These are phyloP conservation scores for Drosophila percnosoma DNA, from an alignment of 2,888 invertebrate genomes.

Conservation along the genomic window DNA sequence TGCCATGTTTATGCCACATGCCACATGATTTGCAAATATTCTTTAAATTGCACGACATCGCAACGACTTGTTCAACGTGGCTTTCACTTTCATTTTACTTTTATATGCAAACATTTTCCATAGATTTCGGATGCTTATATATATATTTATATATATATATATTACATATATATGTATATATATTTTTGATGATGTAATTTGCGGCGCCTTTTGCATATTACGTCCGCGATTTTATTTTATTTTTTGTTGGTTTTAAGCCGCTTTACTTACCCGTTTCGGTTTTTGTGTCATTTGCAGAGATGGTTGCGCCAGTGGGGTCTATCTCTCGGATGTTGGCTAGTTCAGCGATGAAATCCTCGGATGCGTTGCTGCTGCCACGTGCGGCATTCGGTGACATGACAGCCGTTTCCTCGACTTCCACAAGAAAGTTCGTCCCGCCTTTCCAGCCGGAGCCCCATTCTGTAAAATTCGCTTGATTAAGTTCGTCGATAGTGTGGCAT, in stretches of 20 bases:
- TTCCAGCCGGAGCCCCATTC: slow-evolving; percentile 85
- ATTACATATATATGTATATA: not conserved
- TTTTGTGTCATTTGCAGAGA: slow-evolving; percentile 64
- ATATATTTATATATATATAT: not conserved
- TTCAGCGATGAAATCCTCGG: slow-evolving; percentile 69
- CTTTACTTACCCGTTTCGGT: slow-evolving; percentile 61
- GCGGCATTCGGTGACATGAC: slow-evolving; percentile 61
- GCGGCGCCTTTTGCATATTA: not conserved
- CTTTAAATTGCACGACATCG: not conserved
- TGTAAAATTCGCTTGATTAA: slow-evolving; percentile 44
- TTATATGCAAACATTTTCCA: not conserved
- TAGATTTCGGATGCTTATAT: not conserved
- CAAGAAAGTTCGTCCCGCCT: slow-evolving; percentile 84
- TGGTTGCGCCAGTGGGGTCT: slow-evolving; percentile 52
- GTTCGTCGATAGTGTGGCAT: slow-evolving; percentile 32
- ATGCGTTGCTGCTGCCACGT: slow-evolving; percentile 52
- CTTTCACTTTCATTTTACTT: not conserved
- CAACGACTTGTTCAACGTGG: not conserved
- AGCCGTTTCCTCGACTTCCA: slow-evolving; percentile 84
- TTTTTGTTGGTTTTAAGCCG: not conserved
- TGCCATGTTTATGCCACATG: not conserved
- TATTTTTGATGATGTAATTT: not conserved
- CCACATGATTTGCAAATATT: slow-evolving; percentile 16
- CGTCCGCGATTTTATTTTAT: not conserved
- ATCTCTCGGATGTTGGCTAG: slow-evolving; percentile 69